These are phyloP conservation scores for Unio pictorum DNA, from an alignment of 2,888 invertebrate species.

Conservation along the genomic window DNA sequence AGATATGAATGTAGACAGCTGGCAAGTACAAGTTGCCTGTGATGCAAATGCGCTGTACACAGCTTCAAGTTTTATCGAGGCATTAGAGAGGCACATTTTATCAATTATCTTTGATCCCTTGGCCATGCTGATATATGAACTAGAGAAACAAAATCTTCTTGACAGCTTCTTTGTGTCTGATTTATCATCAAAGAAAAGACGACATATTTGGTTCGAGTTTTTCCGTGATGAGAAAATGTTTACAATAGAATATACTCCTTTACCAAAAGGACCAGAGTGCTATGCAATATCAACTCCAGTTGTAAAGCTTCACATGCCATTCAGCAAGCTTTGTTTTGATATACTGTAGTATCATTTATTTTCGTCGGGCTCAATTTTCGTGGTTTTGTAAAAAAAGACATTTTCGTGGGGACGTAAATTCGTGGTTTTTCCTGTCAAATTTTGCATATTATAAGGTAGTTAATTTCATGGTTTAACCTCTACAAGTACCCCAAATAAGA, in stretches of 20 bases:
- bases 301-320: conserved; percentile 29
- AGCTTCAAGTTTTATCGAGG: conserved; percentile 21
- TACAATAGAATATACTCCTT: conserved; percentile 16
- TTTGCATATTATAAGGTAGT: too few species aligned
- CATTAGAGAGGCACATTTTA: conserved; percentile 27
- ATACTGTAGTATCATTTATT: too few species aligned
- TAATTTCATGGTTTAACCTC: too few species aligned
- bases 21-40: conserved; percentile 32
- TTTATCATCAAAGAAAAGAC: neutral
- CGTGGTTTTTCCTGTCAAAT: too few species aligned
- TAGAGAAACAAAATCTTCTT: conserved; percentile 24
- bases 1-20: conserved; percentile 5
- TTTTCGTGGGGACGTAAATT: too few species aligned
- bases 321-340: conserved; percentile 20
- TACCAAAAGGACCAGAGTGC: conserved; percentile 34
- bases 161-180: conserved; percentile 23
- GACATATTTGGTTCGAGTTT: conserved; percentile 8
- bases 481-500: too few species aligned
- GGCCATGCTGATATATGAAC: conserved; percentile 24
- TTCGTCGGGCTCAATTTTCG: too few species aligned
- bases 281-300: conserved; percentile 22
- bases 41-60: conserved; percentile 18
- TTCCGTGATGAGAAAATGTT: conserved; percentile 11
- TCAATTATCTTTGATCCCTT: conserved; percentile 27
- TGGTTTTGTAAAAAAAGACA: too few species aligned